phyloP scores from a whole-genome alignment of 2,888 invertebrate genomes.

The Apamea monoglypha region DNA sequence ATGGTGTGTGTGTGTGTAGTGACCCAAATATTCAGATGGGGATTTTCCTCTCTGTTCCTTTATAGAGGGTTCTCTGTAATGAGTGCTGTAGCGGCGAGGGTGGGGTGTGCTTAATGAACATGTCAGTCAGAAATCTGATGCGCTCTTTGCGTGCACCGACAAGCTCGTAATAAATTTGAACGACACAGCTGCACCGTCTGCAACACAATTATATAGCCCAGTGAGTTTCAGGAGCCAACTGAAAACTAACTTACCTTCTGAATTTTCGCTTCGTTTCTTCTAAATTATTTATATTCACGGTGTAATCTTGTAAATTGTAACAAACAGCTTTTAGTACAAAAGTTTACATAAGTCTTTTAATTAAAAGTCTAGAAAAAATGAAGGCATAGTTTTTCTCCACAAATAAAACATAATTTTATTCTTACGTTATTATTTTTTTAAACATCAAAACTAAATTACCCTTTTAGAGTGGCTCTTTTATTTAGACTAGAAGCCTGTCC shows the following conservation, averaged over 20 bases:
- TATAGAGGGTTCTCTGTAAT: slow-evolving; percentile 66
- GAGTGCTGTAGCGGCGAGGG: slow-evolving; percentile 58
- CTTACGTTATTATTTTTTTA: not conserved
- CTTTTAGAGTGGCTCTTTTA: slow-evolving; percentile 6
- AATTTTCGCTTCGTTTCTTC: slow-evolving; percentile 25
- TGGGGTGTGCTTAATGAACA: slow-evolving; percentile 71
- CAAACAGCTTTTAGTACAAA: slow-evolving; percentile 2
- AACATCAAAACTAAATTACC: slow-evolving; percentile 4
- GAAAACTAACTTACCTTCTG: slow-evolving; percentile 31
- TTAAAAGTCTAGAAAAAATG: slow-evolving; percentile 13
- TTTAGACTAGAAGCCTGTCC: slow-evolving; percentile 6
- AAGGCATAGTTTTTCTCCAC: not conserved
- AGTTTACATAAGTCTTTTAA: not conserved
- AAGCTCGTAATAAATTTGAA: slow-evolving; percentile 27
- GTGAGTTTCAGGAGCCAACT: slow-evolving; percentile 28
- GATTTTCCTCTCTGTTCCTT: slow-evolving; percentile 51
- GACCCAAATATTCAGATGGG: slow-evolving; percentile 71
- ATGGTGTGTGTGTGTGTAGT: too few relatives aligned
- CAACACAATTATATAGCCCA: slow-evolving; percentile 39
- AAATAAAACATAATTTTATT: slow-evolving; percentile 20
- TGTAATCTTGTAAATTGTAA: slow-evolving; percentile 29
- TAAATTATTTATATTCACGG: slow-evolving; percentile 38
- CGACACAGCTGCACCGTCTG: slow-evolving; percentile 12
- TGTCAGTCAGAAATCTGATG: slow-evolving; percentile 72
- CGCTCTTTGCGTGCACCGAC: slow-evolving; percentile 61